Percentiles rank a stretch among this genome's conserved stretches.
phyloP scores from a whole-genome alignment of 2,797 vertebrate species.

The Gastrophryne carolinensis region DNA sequence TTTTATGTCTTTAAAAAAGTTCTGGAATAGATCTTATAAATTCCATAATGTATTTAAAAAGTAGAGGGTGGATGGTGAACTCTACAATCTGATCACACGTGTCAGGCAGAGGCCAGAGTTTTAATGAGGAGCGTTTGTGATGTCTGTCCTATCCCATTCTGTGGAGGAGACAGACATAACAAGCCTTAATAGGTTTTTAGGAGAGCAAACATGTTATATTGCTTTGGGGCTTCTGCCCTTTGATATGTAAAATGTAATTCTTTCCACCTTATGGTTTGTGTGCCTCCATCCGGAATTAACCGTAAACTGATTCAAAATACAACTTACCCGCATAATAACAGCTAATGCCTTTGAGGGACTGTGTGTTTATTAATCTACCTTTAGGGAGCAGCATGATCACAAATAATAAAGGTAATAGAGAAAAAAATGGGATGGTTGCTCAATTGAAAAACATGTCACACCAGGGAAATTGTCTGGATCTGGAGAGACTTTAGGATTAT shows the following conservation, averaged over 20 bases:
- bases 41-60: background rate
- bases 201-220: slow-evolving; percentile 26
- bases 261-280: slow-evolving; percentile 28
- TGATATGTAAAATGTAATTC: slow-evolving; percentile 31
- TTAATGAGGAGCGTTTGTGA: slow-evolving; percentile 29
- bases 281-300: slow-evolving; percentile 18
- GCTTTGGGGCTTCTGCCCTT: slow-evolving; percentile 14
- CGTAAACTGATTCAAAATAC: background rate
- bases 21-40: background rate
- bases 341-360: background rate
- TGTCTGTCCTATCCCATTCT: slow-evolving; percentile 17
- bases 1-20: background rate
- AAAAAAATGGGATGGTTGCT: too few species aligned
- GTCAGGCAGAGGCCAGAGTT: slow-evolving; percentile 8
- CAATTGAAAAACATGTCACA: too few species aligned
- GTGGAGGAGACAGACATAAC: slow-evolving; percentile 41
- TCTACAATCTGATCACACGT: slow-evolving; percentile 4
- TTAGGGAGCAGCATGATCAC: background rate
- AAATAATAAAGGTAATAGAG: too few species aligned
- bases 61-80: background rate
- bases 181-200: slow-evolving; percentile 38
- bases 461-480: too few species aligned
- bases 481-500: too few species aligned
- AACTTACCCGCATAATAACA: slow-evolving; percentile 1
- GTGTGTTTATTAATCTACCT: background rate